Evolutionary conservation across 2,113 vertebrate genomes (phyloP), one percentile per base, ranked within the genome.

Genomic region (Smithornis capensis): DNA sequence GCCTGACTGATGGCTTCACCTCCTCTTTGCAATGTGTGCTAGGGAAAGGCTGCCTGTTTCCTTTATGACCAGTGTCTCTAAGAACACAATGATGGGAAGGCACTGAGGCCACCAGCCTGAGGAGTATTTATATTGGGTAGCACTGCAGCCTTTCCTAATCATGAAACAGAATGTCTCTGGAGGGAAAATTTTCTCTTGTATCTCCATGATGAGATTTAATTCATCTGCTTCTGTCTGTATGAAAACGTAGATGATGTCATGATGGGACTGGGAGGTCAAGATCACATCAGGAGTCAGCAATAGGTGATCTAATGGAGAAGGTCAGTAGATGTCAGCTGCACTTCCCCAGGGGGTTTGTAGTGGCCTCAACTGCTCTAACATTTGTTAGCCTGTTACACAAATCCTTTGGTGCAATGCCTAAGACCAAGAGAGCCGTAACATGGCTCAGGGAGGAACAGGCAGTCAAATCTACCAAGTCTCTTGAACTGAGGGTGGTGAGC

Each of bases 281-380:
- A 64, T 64, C 33, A 25, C 69, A 44, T 56, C 65, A 86, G 76
- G 35, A 83, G 28, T 63, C 68, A 83, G 90, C 42, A 67, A 11
- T 15, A 68, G 56, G 38, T 95, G 90, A 96, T 93, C 76, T 94
- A 67, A 94, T 55, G 71, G 88, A 90, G 74, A 50, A 93, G 76
- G 68, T 74, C 12, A 5, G 45, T 25, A 45, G 35, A 21, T 63
- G 33, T 92, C 42, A 60, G 60, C 42, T 92, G 33, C 27, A 28
- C 78, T 68, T 96, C 89, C 38, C 21, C 3, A 12, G 42, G 31
- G 70, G 13, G 1, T 62, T 90, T 90, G 16, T 29, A 28, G 50
- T 42, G 59, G 18, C 25, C 47, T 86, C 71, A 57, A 7, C 55
- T 83, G 19, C 62, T 89, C 40, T 52, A 71, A 74, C 59, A 73